Conservation (phyloP, 2,113 vertebrate species). For the Motacilla tschutschensis region DNA sequence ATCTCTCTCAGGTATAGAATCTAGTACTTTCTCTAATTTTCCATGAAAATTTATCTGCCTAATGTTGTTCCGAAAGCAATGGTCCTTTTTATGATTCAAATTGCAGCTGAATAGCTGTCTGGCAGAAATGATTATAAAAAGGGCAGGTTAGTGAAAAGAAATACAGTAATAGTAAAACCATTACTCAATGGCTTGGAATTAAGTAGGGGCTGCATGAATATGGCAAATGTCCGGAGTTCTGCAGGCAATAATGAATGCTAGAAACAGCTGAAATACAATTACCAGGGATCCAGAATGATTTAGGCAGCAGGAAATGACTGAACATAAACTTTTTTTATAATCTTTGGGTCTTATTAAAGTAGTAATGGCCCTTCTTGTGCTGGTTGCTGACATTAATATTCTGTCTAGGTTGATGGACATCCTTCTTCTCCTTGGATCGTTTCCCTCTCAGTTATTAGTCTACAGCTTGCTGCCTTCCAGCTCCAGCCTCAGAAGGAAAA, state of each 20-base stretch:
- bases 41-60: not conserved
- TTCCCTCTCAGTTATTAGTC: not conserved
- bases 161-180: not conserved
- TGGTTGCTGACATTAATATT: not conserved
- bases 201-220: not conserved
- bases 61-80: not conserved
- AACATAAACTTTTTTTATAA: not conserved
- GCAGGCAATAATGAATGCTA: not conserved
- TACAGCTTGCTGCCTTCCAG: not conserved
- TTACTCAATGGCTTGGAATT: not conserved
- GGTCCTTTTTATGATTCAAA: not conserved
- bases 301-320: not conserved
- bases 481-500: not conserved
- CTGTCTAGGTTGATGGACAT: not conserved
- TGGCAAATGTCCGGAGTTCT: not conserved
- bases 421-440: fast-evolving
- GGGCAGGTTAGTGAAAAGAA: not conserved
- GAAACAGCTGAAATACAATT: not conserved
- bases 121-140: not conserved
- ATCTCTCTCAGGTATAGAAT: not conserved
- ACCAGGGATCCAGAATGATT: not conserved
- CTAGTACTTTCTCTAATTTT: not conserved
- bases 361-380: not conserved
- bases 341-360: not conserved
- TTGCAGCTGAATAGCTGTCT: not conserved